These are phyloP conservation scores for Orchesella flavescens DNA, from an alignment of 2,888 invertebrate species.

Conservation along the genomic window DNA sequence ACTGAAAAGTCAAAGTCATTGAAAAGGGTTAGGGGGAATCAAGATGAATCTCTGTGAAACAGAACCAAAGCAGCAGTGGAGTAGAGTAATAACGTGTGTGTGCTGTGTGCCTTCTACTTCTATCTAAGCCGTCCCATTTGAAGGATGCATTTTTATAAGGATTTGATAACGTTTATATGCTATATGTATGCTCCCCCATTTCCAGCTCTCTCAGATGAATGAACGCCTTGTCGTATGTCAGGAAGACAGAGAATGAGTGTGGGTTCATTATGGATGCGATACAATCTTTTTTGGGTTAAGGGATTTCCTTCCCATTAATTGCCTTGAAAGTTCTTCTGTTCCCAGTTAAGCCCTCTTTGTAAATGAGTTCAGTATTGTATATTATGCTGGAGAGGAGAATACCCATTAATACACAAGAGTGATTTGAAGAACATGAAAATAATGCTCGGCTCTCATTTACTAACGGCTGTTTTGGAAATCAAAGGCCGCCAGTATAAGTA, in stretches of 20 bases:
- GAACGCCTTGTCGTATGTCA: constrained; percentile 56
- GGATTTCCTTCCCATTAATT: constrained; percentile 71
- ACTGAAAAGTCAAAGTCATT: constrained; percentile 16
- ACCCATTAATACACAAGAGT: constrained; percentile 35
- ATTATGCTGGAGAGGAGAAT: not conserved
- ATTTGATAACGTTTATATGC: constrained; percentile 37
- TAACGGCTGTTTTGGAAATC: too few species aligned
- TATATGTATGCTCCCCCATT: constrained; percentile 2
- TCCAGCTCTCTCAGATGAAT: constrained; percentile 40
- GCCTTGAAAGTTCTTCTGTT: constrained; percentile 63
- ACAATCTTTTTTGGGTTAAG: constrained; percentile 60
- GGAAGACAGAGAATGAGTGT: constrained; percentile 57
- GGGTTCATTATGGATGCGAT: constrained; percentile 60
- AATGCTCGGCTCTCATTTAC: too few species aligned
- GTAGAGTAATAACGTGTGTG: not conserved
- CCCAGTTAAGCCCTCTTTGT: constrained; percentile 56
- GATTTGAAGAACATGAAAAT: not conserved
- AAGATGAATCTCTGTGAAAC: constrained; percentile 26
- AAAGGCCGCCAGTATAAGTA: too few species aligned
- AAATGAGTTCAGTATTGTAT: too few species aligned
- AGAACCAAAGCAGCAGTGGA: too few species aligned
- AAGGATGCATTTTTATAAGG: constrained; percentile 48
- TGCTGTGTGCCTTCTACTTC: not conserved
- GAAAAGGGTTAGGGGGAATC: constrained; percentile 17
- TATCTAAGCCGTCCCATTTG: constrained; percentile 12